These are phyloP conservation scores for Eristalis pertinax DNA, from an alignment of 2,888 invertebrate genomes.

Conservation along the genomic window DNA sequence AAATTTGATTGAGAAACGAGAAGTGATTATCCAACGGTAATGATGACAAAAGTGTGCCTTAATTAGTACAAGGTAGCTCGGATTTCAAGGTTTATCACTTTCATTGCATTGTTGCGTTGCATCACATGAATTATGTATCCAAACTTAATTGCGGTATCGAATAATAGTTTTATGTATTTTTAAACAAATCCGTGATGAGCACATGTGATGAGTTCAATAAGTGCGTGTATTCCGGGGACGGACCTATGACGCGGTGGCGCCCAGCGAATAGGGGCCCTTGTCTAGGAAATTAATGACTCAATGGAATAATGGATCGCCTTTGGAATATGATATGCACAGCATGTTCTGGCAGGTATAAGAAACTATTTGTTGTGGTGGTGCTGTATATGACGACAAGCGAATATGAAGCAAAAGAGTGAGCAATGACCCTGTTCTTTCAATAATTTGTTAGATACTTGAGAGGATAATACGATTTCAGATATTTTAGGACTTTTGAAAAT, in stretches of 20 bases:
- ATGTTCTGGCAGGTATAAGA: no score
- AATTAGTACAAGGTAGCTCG: conserved; percentile 23
- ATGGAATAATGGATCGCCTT: background rate
- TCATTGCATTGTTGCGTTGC: conserved; percentile 11
- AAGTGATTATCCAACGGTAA: background rate
- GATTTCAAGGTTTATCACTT: conserved; percentile 13
- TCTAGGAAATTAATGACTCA: background rate
- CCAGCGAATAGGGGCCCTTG: background rate
- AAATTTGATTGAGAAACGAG: background rate
- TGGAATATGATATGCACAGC: no score
- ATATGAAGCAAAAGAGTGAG: no score
- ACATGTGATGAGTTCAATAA: background rate
- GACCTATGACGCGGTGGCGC: background rate
- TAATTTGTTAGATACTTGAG: no score
- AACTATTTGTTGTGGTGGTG: no score
- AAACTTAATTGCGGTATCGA: background rate
- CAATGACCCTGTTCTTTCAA: no score
- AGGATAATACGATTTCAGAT: no score
- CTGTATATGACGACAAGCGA: no score
- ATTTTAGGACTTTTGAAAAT: no score
- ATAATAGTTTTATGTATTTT: background rate
- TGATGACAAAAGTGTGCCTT: background rate
- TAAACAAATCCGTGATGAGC: background rate
- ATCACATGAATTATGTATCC: background rate
- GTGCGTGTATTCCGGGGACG: background rate